These are phyloP conservation scores for Hetaerina titia DNA, from an alignment of 2,888 invertebrate species.

Conservation along the genomic window DNA sequence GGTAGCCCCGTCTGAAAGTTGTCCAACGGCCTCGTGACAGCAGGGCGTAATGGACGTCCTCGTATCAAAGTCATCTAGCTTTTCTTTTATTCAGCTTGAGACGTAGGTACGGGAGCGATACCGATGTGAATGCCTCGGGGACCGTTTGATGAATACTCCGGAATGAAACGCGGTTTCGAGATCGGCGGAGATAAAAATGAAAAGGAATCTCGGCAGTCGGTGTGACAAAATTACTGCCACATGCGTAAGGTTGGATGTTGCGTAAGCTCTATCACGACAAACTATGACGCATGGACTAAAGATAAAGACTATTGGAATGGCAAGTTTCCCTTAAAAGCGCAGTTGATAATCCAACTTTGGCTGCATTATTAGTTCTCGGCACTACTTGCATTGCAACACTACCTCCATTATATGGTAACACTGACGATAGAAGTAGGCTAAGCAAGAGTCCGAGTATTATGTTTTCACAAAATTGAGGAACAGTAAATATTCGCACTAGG, in stretches of 20 bases:
- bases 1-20: slow-evolving; percentile 36
- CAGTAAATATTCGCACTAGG: not conserved
- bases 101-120: not conserved
- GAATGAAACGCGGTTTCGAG: not conserved
- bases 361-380: too few species aligned
- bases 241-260: too few species aligned
- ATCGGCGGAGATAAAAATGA: not conserved
- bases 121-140: not conserved
- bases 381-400: too few species aligned
- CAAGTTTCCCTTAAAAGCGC: too few species aligned
- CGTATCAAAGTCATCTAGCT: not conserved
- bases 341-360: too few species aligned
- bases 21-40: slow-evolving; percentile 12
- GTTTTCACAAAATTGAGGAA: not conserved
- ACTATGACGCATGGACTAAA: too few species aligned
- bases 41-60: not conserved
- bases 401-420: too few species aligned
- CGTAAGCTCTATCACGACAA: too few species aligned
- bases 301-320: too few species aligned
- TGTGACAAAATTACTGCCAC: too few species aligned
- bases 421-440: not conserved
- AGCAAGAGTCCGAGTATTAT: not conserved
- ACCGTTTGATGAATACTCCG: not conserved
- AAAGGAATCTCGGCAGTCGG: not conserved
- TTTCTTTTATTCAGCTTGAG: not conserved